phyloP scores from a whole-genome alignment of 1,140 invertebrate genomes.

The Amyelois transitella region DNA sequence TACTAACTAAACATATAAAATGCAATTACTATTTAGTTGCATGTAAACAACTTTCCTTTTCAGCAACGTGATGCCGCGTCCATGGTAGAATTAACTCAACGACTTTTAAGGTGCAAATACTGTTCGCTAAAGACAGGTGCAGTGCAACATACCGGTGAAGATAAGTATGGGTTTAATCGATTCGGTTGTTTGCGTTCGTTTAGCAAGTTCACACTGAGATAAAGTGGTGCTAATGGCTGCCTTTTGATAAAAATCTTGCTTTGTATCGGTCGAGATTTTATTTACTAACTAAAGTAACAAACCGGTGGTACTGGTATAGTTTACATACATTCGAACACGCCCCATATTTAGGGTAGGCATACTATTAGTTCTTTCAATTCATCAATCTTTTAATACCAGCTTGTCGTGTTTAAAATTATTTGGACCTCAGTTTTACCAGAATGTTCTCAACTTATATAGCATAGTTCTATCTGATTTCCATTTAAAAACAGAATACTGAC shows the following conservation, averaged over 20 bases:
- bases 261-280: neutral
- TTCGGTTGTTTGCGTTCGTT: neutral
- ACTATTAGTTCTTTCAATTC: too few species aligned
- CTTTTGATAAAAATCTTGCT: neutral
- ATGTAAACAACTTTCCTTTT: too few species aligned
- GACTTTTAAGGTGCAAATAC: neutral
- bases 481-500: too few species aligned
- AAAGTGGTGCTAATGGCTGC: neutral
- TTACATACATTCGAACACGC: neutral
- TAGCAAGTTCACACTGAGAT: neutral
- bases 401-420: too few species aligned
- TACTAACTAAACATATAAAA: too few species aligned
- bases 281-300: neutral
- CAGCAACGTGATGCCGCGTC: neutral
- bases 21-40: too few species aligned
- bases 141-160: neutral
- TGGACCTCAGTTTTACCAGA: too few species aligned
- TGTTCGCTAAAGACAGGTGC: neutral
- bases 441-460: too few species aligned
- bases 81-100: neutral
- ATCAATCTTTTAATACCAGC: too few species aligned
- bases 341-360: too few species aligned
- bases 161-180: neutral
- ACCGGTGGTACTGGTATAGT: too few species aligned
- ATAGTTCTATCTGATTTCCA: too few species aligned